Conservation (phyloP, 1,140 invertebrate genomes). For the Neodiprion virginianus region DNA sequence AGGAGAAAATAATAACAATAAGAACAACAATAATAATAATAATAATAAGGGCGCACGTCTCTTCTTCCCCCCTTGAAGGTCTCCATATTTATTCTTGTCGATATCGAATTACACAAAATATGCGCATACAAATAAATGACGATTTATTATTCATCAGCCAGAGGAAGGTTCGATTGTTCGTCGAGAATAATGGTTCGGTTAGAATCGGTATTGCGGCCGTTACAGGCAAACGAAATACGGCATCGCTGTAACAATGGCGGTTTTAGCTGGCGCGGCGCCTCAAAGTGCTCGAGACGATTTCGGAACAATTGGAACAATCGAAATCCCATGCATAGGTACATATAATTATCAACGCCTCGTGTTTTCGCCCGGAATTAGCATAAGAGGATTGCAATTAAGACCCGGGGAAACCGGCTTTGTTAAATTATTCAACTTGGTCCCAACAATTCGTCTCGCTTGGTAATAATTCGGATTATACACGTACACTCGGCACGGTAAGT, state of each 20-base stretch:
- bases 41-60: neutral
- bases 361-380: neutral
- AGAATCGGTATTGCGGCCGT: too few relatives aligned
- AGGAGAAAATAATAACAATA: neutral
- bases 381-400: neutral
- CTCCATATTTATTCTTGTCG: neutral
- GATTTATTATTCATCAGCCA: neutral
- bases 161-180: too few relatives aligned
- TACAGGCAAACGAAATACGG: too few relatives aligned
- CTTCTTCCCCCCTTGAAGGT: too few relatives aligned
- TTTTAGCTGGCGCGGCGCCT: neutral
- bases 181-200: too few relatives aligned
- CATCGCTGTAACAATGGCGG: too few relatives aligned
- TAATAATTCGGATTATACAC: too few relatives aligned
- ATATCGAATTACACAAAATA: neutral
- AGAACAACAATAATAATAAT: neutral
- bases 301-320: neutral
- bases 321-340: too few relatives aligned
- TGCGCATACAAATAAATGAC: conserved; percentile 2
- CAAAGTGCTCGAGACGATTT: neutral
- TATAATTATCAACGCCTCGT: neutral
- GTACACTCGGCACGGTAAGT: too few relatives aligned
- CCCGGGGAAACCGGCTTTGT: neutral
- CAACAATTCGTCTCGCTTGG: too few relatives aligned
- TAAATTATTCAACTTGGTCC: too few relatives aligned